Percentiles rank a stretch among this genome's conserved stretches.
These are phyloP conservation scores for Melitaea cinxia DNA, from an alignment of 1,140 invertebrate genomes.

Conservation along the genomic window DNA sequence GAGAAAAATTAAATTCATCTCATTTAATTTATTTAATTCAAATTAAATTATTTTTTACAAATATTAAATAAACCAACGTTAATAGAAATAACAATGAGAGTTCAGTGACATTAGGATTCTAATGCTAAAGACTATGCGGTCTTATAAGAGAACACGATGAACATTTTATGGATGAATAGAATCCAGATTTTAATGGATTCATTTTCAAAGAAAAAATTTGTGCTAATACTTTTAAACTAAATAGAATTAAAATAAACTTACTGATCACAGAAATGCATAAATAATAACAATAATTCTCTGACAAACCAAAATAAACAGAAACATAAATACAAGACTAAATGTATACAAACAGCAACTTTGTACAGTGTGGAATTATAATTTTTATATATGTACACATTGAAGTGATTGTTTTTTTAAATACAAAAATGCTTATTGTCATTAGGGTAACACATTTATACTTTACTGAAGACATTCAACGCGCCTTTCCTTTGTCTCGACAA, in stretches of 20 bases:
- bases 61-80: too few relatives aligned
- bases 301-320: conserved; percentile 34
- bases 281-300: conserved; percentile 66
- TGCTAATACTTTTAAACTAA: conserved; percentile 51
- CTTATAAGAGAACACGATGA: too few relatives aligned
- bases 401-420: conserved; percentile 36
- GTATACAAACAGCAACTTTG: conserved; percentile 37
- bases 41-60: too few relatives aligned
- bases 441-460: conserved; percentile 48
- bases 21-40: too few relatives aligned
- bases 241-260: conserved; percentile 50
- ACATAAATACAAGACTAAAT: conserved; percentile 40
- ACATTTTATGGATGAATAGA: too few relatives aligned
- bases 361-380: conserved; percentile 29
- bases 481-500: neutral
- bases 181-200: too few relatives aligned
- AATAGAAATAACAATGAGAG: too few relatives aligned
- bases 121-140: too few relatives aligned
- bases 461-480: conserved; percentile 11
- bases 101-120: too few relatives aligned
- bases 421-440: conserved; percentile 74
- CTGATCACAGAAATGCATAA: conserved; percentile 76
- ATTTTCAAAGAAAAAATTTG: conserved; percentile 42
- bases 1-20: too few relatives aligned
- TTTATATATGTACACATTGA: conserved; percentile 11